Base-by-base conservation (phyloP, 2,113 vertebrate genomes). In the Saccopteryx leptura region DNA sequence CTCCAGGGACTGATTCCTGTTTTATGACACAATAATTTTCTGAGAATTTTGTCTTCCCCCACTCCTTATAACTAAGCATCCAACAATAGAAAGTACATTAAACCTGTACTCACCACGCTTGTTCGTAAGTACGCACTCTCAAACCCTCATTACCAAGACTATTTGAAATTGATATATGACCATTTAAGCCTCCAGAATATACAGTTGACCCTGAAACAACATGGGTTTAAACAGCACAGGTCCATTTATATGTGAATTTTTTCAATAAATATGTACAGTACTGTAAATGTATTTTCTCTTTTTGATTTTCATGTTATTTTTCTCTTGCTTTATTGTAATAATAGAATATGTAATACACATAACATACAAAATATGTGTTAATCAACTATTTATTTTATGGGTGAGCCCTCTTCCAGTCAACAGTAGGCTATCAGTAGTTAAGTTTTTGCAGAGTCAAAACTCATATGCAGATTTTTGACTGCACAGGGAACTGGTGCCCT, bases 161-260 rank as follows among this genome's bases (percentile, higher is more conserved):
- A 76, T 69, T 90, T 65, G 48, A 88, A 96, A 93, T 31, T 75
- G 69, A 75, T 28, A 3, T 28, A 61, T 21, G 86, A 86, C 31
- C 46, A 80, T 84, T 68, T 72, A 90, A 96, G 12, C 56, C 46
- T 94, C 86, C 74, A 82, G 24, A 84, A 86, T 31, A 63, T 28
- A 26, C 26, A 82, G 24, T 18, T 63, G 39, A 31, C 39, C 39
- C 39, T 65, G 17, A 39, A 63, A 82, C 33, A 65, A 48, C 9
- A 82, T 12, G 26, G 60, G 26, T 50, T 50, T 83, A 3, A 83
- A 83, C 26, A 4, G 39, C 21, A 18, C 46, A 28, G 26, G 46
- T 50, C 26, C 23, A 8, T 26, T 50, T 65, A 19, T 48, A 65
- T 31, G 17, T 13, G 17, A 24, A 31, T 65, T 48, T 83, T 83